phyloP scores from a whole-genome alignment of 1,140 invertebrate genomes.

The Drosophila ercepeae region DNA sequence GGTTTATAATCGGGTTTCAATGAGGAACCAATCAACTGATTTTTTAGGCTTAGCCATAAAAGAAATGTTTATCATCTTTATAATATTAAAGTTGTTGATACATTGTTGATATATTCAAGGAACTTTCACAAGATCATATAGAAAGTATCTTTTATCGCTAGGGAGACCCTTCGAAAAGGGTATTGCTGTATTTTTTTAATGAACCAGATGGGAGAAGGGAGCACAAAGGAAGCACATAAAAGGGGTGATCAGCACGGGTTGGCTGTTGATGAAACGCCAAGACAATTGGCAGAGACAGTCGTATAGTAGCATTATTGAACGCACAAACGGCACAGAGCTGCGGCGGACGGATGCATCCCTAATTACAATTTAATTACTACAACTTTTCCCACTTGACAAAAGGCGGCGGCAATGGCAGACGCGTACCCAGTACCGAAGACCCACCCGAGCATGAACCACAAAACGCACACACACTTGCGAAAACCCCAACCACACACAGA shows the following conservation, averaged over 20 bases:
- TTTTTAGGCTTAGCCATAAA: too few species aligned
- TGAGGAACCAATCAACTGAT: too few species aligned
- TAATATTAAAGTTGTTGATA: too few species aligned
- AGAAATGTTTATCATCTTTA: too few species aligned
- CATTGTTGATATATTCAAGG: too few species aligned
- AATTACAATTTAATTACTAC: conserved; percentile 83
- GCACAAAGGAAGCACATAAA: conserved; percentile 1
- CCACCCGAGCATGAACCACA: conserved; percentile 72
- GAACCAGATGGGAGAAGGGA: conserved; percentile 16
- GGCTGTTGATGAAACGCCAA: conserved; percentile 69
- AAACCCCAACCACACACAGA: conserved; percentile 14
- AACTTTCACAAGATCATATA: background rate
- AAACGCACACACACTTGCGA: conserved; percentile 49
- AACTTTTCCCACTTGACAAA: conserved; percentile 80
- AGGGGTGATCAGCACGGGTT: conserved; percentile 44
- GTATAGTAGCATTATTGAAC: conserved; percentile 70
- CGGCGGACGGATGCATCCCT: conserved; percentile 73
- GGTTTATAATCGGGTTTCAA: too few species aligned
- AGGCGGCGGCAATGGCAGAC: conserved; percentile 65
- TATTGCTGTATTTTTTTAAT: conserved; percentile 9
- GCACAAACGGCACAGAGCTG: conserved; percentile 36
- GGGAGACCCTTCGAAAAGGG: conserved; percentile 2
- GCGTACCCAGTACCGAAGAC: conserved; percentile 30
- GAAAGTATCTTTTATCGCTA: background rate
- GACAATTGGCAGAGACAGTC: conserved; percentile 77